Evolutionary conservation across 2,888 invertebrate species (phyloP), one percentile per base, ranked within the genome.

Genomic region (Ectobius pallidus): DNA sequence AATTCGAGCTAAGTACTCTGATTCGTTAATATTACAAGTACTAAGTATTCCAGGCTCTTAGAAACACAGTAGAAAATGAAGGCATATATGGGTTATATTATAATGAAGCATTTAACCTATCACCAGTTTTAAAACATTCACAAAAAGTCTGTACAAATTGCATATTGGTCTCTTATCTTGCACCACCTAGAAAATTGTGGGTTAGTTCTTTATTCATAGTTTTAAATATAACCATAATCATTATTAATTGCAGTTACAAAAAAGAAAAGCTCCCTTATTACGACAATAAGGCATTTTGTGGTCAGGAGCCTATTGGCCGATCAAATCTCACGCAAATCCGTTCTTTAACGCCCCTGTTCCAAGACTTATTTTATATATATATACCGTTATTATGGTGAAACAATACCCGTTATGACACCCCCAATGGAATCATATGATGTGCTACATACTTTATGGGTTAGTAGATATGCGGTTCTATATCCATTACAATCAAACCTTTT

Each of bases 101-200:
- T 27, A 27, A 44, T 62, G 9, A 63, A 63, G 49, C 61, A 42
- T 65, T 44, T 44, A 65, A 73, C 73, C 73, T 61, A 70, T 73
- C 73, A 73, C 73, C 73, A 63, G 52, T 62, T 63, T 69, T 70
- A 49, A 52, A 62, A 68, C 42, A 69, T 49, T 55, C 70, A 68
- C 63, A 69, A 62, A 69, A 42, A 65, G 27, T 52, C 73, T 73
- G 73, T 73, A 73, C 73, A 73, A 62, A 73, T 72, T 72, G 46
- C 67, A 46, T 27, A 27, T 46, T 44, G 44, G 18, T 27, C 46
- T 44, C 46, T 65, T 18, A 30, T 65, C 30, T 30, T 46, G 65
- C 46, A 65, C 46, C 46, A 65, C 30, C 42, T 46, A 44, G 46
- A 65, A 65, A 65, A 65, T 34, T 65, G 65, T 46, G 44, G 34